Conservation (phyloP, 2,888 invertebrate genomes). For the Lutraria lutraria region DNA sequence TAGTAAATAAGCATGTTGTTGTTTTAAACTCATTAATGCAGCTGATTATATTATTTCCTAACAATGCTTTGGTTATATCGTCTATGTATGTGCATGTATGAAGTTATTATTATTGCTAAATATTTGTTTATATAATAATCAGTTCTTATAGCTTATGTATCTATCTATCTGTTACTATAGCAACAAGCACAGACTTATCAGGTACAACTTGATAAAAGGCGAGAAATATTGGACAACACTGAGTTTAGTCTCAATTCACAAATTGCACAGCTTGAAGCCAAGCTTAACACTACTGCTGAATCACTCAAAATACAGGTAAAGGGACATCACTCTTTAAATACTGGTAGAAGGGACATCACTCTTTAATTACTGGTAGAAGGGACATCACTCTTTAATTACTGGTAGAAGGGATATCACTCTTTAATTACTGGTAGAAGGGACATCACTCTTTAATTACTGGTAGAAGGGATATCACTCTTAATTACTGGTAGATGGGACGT, state of each 20-base stretch:
- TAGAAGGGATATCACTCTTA: too few species aligned
- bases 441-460: too few species aligned
- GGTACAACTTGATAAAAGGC: constrained; percentile 80
- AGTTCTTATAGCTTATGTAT: background rate
- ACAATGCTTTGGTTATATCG: background rate
- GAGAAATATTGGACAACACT: constrained; percentile 80
- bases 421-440: background rate
- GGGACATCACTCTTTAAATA: constrained; percentile 11
- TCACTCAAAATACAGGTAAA: constrained; percentile 81
- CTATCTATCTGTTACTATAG: constrained; percentile 65
- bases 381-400: constrained; percentile 9
- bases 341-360: background rate
- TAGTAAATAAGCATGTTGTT: too few species aligned
- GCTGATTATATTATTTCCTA: background rate
- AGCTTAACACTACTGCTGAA: constrained; percentile 77
- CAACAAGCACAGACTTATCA: constrained; percentile 81
- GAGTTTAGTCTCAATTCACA: constrained; percentile 80
- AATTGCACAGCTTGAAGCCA: constrained; percentile 81
- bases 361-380: background rate
- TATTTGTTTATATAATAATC: background rate
- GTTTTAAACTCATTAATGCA: too few species aligned
- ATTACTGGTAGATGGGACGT: constrained; percentile 76
- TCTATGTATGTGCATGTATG: background rate
- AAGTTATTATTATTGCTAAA: background rate
- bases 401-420: background rate